Base-by-base conservation (phyloP, 2,888 invertebrate genomes). In the Agapostemon virescens region DNA sequence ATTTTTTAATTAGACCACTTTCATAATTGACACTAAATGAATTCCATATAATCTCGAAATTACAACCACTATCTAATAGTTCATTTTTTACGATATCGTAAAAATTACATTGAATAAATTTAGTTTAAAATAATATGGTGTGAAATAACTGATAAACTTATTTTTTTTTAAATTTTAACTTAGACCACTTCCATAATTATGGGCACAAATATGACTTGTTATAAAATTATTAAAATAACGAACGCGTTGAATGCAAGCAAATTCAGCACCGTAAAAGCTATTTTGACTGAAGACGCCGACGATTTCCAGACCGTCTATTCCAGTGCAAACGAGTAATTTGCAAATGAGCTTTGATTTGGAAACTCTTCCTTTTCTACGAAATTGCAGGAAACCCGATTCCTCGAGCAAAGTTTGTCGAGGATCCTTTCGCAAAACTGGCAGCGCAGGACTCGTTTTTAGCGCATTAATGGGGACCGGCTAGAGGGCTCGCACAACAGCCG, bases 381-480 rank as follows among this genome's bases (percentile, higher is more conserved):
- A n/a, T 49, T 11, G 11, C 49, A n/a, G 3, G n/a, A 49, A 1
- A 11, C 3, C 49, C n/a, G 20, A 45, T 33, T 42, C 20, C n/a
- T 3, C 20, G n/a, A 7, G 3, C 3, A 2, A 30, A 58, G 58
- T 58, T 20, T 17, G 9, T 33, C 20, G 17, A 30, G 17, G 30
- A 33, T 33, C 33, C 30, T 58, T 30, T 30, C 9, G 1, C 40
- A 49, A 58, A 15, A 7, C 6, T 20, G 36, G n/a, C 2, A 58
- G 38, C 55, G 26, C 79, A 40, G 42, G 11, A 42, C 66, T 30
- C 66, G 70, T 67, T 77, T 40, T 13, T 30, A 33, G 23, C 23
- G 23, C 52, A 36, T 69, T 20, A 61, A 64, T 20, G 23, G 17
- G 45, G 69, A 73, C 69, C 30, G 52, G 30, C 36, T 23, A 69